Base-by-base conservation (phyloP, 2,113 vertebrate genomes). In the Chaenogobius annularis region DNA sequence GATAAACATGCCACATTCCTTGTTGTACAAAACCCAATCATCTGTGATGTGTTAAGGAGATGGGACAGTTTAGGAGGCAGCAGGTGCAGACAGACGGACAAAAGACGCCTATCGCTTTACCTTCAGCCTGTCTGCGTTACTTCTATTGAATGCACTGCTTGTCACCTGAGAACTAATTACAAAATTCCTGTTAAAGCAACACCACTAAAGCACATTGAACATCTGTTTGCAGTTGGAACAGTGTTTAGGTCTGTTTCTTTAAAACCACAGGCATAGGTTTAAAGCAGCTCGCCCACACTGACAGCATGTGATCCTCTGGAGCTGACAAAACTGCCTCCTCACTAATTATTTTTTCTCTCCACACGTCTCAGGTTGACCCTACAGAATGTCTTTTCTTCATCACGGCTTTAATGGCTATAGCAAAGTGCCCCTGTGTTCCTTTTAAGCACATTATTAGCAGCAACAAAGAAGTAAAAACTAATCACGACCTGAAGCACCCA, bases 141-240 rank as follows among this genome's bases (percentile, higher is more conserved):
- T 73, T 65, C 63, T 44, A 35, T 40, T 64, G 72, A 84, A 86
- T 66, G 69, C 70, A 54, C 69, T 73, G 55, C 73, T 74, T 78
- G 74, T 82, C 84, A 82, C 84, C 74, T 26, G 83, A 84, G 81
- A 88, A 70, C 81, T 88, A 77, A 89, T 88, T 83, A 90, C 78
- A 77, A 73, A 77, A 73, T 65, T 22, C 74, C 62, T 75, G 65
- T 71, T 52, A 7, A 26, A 26, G 22, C 66, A n/a, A 52, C 56
- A 44, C 70, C 31, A 74, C 72, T 69, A 69, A 35, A 70, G 69
- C 50, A 0, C 73, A 55, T 59, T 74, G 58, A 66, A 69, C 73
- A 68, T 81, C 77, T 69, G 69, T n/a, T 79, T 19, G 31, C 61
- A 74, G 77, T 86, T 61, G 69, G 62, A 77, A 75, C 31, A 75